Percentiles rank a stretch among this genome's conserved stretches.
These are phyloP conservation scores for Tetramorium parvispinum DNA, from an alignment of 1,140 invertebrate species.

Conservation along the genomic window DNA sequence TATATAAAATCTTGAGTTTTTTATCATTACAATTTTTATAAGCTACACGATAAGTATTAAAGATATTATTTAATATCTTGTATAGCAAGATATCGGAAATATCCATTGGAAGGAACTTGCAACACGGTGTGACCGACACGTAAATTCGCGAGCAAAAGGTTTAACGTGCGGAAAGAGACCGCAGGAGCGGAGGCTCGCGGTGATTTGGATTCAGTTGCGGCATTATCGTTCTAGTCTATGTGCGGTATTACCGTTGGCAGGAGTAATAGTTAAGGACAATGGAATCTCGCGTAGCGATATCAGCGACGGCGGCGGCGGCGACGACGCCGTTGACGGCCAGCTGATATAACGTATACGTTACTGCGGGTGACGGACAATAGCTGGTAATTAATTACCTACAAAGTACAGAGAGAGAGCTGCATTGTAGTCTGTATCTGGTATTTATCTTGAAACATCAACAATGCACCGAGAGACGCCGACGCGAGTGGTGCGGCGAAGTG, in stretches of 20 bases:
- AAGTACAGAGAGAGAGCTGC: conserved; percentile 78
- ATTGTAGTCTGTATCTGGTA: conserved; percentile 82
- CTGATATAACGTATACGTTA: conserved; percentile 82
- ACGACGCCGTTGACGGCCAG: conserved; percentile 76
- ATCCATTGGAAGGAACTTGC: background rate
- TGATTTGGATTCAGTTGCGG: conserved; percentile 68
- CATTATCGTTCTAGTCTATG: conserved; percentile 63
- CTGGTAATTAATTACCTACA: conserved; percentile 83
- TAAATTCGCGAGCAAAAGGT: background rate
- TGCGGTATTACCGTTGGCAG: conserved; percentile 69
- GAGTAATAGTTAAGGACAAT: conserved; percentile 81
- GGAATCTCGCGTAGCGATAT: conserved; percentile 76
- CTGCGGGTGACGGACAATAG: conserved; percentile 81
- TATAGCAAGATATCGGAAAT: background rate
- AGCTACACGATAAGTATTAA: background rate
- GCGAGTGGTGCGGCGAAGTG: conserved; percentile 7
- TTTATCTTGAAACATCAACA: conserved; percentile 83
- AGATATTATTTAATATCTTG: background rate
- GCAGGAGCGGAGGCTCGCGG: background rate
- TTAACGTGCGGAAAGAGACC: conserved; percentile 16
- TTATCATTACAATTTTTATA: background rate
- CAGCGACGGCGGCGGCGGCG: conserved; percentile 44
- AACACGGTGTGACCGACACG: background rate
- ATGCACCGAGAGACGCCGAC: conserved; percentile 71
- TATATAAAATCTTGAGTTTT: background rate